phyloP scores from a whole-genome alignment of 2,888 invertebrate genomes.

The Spilarctia lutea region DNA sequence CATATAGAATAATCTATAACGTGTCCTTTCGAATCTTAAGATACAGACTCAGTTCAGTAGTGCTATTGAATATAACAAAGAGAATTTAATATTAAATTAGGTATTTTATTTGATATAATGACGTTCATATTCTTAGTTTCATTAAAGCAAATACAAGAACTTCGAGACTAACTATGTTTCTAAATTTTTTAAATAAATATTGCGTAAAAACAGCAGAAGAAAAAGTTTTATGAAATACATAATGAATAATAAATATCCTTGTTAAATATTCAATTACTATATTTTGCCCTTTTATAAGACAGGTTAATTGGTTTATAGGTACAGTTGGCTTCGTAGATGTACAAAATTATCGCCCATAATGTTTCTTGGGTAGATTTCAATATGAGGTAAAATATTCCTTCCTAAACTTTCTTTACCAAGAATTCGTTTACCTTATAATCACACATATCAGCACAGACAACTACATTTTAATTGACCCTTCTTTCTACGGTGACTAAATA shows the following conservation, averaged over 20 bases:
- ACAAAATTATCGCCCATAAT: no score
- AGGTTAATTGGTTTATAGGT: neutral
- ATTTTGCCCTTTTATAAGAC: neutral
- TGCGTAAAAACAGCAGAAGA: neutral
- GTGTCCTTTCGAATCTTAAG: neutral
- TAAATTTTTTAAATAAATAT: neutral
- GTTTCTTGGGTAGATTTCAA: neutral
- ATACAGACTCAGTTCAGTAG: neutral
- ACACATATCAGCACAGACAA: neutral
- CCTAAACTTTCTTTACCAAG: neutral
- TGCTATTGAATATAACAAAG: neutral
- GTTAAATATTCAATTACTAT: neutral
- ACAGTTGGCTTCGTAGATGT: no score
- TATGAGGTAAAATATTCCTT: neutral
- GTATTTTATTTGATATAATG: neutral
- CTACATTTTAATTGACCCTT: slow-evolving; percentile 1
- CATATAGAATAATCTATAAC: neutral
- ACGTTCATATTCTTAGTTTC: neutral
- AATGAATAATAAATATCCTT: neutral
- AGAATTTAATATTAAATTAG: neutral
- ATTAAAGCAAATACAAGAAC: neutral
- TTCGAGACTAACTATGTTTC: neutral
- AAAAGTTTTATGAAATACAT: neutral
- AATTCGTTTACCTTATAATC: neutral
- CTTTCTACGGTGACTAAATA: slow-evolving; percentile 47